Evolutionary conservation across 2,797 vertebrate genomes (phyloP), one percentile per base, ranked within the genome.

Genomic region (Tokudaia tokunoshimensis): DNA sequence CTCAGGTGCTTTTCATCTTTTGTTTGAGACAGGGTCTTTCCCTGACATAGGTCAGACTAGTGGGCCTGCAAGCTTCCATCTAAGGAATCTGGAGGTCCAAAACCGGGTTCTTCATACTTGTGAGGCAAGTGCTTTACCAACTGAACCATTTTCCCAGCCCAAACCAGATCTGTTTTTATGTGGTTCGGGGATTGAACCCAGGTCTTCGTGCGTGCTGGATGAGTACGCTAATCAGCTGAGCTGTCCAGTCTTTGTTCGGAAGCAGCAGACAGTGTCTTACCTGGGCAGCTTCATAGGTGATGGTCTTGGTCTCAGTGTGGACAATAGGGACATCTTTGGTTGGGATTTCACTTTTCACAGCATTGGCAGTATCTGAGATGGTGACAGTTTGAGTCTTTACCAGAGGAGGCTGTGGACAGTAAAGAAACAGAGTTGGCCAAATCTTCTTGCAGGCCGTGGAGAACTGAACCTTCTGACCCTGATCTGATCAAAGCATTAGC

Each of bases 221-320:
- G 50, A 14, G 1, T 2, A 59, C 12, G 37, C 31, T 14, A n/a
- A 94, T 24, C 20, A 74, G 12, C 20, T 61, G 81, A 91, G 17
- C 59, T 34, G 67, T 13, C n/a, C 0, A 6, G 41, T 41, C 76
- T 88, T 67, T 75, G 44, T 75, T 89, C 67, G n/a, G 81, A 94
- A 52, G 86, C 89, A 89, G 47, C 20, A 20, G 41, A 44, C 22
- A 14, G 75, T 88, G 81, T 90, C 98, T 98, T 98, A 99, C 99
- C 99, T 99, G 99, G 83, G 99, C 99, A 94, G 99, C 99, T 98
- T 99, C 99, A 0, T 99, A 99, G 13, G 99, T 99, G 98, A 99
- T 99, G 97, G 99, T 99, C 99, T 99, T 99, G n/a, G 99, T 99
- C 98, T 99, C 99, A 0, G 99, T 99, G 98, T 99, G 99, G 96